These are phyloP conservation scores for Pachliopta kotzebuea DNA, from an alignment of 2,888 invertebrate genomes.

Conservation along the genomic window DNA sequence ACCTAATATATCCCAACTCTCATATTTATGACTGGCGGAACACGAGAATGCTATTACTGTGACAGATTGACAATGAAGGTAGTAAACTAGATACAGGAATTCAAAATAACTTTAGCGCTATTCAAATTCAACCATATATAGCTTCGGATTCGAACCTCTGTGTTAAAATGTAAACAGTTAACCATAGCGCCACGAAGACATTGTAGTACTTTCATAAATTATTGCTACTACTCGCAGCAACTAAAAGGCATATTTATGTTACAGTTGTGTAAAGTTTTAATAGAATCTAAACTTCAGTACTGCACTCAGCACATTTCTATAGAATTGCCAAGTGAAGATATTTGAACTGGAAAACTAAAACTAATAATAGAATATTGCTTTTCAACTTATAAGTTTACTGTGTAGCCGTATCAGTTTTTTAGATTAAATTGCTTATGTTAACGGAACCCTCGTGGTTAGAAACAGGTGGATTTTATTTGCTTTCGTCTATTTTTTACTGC, in stretches of 20 bases:
- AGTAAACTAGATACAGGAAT: no score
- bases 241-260: background rate
- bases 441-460: background rate
- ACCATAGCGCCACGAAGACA: no score
- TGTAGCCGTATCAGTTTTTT: background rate
- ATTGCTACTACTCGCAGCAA: background rate
- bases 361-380: constrained; percentile 16
- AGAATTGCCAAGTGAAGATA: constrained; percentile 9
- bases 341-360: constrained; percentile 17
- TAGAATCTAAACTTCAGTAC: constrained; percentile 14
- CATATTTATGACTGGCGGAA: no score
- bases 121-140: no score
- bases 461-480: background rate
- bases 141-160: no score
- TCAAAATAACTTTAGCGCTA: no score
- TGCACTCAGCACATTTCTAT: constrained; percentile 1
- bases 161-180: no score
- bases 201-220: no score
- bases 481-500: background rate
- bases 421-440: background rate
- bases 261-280: constrained; percentile 20
- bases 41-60: no score
- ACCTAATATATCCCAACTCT: no score
- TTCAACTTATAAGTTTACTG: background rate
- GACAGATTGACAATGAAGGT: no score